phyloP scores from a whole-genome alignment of 2,113 vertebrate genomes.

The Sciurus niger region DNA sequence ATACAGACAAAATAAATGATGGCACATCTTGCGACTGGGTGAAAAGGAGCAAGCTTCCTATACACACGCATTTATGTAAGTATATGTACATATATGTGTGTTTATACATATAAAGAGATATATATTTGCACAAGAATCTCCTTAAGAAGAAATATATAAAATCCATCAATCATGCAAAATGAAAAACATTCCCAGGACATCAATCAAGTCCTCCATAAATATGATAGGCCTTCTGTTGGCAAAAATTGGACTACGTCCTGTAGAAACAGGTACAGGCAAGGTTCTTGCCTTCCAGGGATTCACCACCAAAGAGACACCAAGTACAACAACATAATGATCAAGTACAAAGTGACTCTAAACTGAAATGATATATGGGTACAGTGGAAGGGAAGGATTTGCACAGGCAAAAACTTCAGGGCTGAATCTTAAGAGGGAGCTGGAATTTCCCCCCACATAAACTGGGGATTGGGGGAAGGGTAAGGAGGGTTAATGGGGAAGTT shows the following conservation, averaged over 20 bases:
- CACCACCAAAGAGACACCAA: background rate
- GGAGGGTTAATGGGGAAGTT: background rate
- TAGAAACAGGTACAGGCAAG: background rate
- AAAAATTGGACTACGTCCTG: background rate
- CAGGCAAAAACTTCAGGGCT: background rate
- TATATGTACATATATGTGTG: accelerated
- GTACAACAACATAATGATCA: background rate
- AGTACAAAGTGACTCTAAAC: background rate
- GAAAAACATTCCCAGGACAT: conserved; percentile 16
- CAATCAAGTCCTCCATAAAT: background rate
- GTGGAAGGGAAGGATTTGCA: background rate
- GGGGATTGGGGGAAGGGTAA: accelerated
- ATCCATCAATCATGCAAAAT: background rate
- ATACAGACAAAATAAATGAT: background rate
- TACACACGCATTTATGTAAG: too few species aligned
- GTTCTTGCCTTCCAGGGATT: background rate
- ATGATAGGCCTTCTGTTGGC: background rate
- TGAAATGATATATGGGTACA: background rate
- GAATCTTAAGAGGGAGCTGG: background rate
- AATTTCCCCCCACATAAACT: too few species aligned
- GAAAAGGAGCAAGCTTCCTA: background rate
- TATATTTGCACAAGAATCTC: background rate
- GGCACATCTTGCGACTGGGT: background rate
- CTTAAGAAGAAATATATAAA: conserved; percentile 25
- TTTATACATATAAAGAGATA: background rate